phyloP scores from a whole-genome alignment of 1,140 invertebrate species.

The Bombyx mori region DNA sequence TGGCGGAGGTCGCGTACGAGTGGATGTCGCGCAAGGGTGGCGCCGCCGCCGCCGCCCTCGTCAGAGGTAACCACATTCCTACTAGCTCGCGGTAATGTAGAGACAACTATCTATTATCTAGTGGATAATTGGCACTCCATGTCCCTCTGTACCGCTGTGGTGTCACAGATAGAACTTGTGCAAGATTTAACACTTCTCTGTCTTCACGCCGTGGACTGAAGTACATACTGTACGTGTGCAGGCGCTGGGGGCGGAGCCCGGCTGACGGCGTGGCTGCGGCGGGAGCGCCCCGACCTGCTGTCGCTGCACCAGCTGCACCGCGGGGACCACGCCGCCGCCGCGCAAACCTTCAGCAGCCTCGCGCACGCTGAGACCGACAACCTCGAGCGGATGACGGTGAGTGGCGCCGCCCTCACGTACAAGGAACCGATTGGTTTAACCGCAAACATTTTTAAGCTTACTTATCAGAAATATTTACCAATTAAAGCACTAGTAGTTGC shows the following conservation, averaged over 20 bases:
- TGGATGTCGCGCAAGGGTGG: constrained; percentile 23
- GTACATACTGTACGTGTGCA: constrained; percentile 4
- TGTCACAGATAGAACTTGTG: too few species aligned
- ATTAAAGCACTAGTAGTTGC: too few species aligned
- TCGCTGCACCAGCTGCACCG: constrained; percentile 15
- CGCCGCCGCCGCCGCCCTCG: constrained; percentile 4
- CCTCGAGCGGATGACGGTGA: constrained; percentile 80
- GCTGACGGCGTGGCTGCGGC: constrained; percentile 18
- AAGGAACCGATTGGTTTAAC: not conserved
- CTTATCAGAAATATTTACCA: too few species aligned
- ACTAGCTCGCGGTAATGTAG: too few species aligned
- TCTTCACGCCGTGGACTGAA: too few species aligned
- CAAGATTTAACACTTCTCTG: too few species aligned
- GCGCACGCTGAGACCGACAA: constrained; percentile 77
- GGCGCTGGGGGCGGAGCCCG: constrained; percentile 7
- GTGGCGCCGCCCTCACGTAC: not conserved
- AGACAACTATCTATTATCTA: too few species aligned
- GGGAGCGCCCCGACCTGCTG: constrained; percentile 8
- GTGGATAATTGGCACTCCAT: too few species aligned
- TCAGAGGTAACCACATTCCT: too few species aligned
- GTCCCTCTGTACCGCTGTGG: too few species aligned
- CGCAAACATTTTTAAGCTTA: too few species aligned
- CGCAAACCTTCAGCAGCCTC: constrained; percentile 73
- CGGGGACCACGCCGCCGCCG: constrained; percentile 57
- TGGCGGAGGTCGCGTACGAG: constrained; percentile 33